Evolutionary conservation across 1,140 invertebrate species (phyloP), one percentile per base, ranked within the genome.

Genomic region (Muscidifurax raptorellus): DNA sequence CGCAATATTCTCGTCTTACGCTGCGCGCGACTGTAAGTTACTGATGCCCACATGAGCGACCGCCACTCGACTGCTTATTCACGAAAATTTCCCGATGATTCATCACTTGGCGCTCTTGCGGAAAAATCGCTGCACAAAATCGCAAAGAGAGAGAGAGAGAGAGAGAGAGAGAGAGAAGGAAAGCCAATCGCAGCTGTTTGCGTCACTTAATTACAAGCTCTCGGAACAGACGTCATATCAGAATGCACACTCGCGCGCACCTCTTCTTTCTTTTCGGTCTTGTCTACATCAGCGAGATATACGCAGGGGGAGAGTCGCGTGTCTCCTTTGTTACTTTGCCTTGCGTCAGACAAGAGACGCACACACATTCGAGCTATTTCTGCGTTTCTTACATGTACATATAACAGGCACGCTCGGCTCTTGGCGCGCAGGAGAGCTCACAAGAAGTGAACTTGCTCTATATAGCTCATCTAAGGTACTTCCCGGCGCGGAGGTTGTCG

Each of bases 281-380:
- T 25, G 36, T 78, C 22, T 74, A n/a, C n/a, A n/a, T n/a, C n/a
- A 69, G 6, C 27, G 80, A 18, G 28, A 74, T 15, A 36, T 28
- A n/a, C n/a, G n/a, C n/a, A 25, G 40, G 22, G 59, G 67, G 47
- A 74, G 59, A 81, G 79, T 80, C 77, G 30, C 40, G 36, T 71
- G 67, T 80, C 79, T 71, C 69, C 27, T 81, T 72, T 81, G 67
- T 80, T 28, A 27, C 12, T 71, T 25, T n/a, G 1, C 18, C 30
- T 9, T 59, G 40, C 64, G 77, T 79, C n/a, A n/a, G 9, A 76
- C 18, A 76, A 75, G 36, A 44, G 75, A 40, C 27, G 52, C 18
- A 74, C 40, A 47, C n/a, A 25, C 22, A 7, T 36, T 27, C 15
- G 67, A 32, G 79, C 79, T 80, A 71, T 80, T 80, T 80, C 69